Evolutionary conservation across 2,888 invertebrate species (phyloP), one percentile per base, ranked within the genome.

Genomic region (Trisateles emortualis): DNA sequence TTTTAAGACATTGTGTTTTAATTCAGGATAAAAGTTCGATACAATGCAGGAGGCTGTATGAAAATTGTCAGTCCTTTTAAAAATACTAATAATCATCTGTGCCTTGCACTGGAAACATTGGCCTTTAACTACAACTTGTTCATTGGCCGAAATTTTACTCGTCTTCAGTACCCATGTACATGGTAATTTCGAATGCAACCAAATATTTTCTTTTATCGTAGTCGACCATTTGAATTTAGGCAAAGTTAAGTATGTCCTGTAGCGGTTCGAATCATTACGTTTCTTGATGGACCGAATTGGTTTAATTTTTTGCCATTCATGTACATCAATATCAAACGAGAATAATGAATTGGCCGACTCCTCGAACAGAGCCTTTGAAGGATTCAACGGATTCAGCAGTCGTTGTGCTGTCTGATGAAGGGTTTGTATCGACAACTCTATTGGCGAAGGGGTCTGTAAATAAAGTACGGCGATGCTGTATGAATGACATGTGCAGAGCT

Each of bases 171-270:
- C 17, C 26, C 26, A 29, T 44, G 44, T 44, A 45, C 45, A 45
- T 9, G 45, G 36, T 45, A 45, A 17, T 45, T 45, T 45, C 36
- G 45, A 45, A n/a, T 45, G 11, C 22, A 45, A 24, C 36, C 45
- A 45, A 14, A 45, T 45, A 26, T 45, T 44, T 36, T 36, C 45
- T 45, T 45, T 45, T 30, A 45, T 29, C 26, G 26, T 45, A 36
- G 24, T 36, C 17, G 26, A 26, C 45, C 45, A 45, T 45, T 45
- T 45, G 24, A 26, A 45, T 38, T 45, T 45, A 26, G 45, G 45
- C 26, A 45, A 45, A 36, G 45, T 45, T 45, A 6, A 26, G 16
- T 45, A 45, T n/a, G 13, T 45, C 17, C 45, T 36, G 45, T 45
- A 45, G 9, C 26, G 22, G 36, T 26, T 26, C 4, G 29, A 29